A percentile compares a stretch with the other conserved stretches of the same genome.
phyloP scores from a whole-genome alignment of 1,140 invertebrate genomes.

The Ooceraea biroi region DNA sequence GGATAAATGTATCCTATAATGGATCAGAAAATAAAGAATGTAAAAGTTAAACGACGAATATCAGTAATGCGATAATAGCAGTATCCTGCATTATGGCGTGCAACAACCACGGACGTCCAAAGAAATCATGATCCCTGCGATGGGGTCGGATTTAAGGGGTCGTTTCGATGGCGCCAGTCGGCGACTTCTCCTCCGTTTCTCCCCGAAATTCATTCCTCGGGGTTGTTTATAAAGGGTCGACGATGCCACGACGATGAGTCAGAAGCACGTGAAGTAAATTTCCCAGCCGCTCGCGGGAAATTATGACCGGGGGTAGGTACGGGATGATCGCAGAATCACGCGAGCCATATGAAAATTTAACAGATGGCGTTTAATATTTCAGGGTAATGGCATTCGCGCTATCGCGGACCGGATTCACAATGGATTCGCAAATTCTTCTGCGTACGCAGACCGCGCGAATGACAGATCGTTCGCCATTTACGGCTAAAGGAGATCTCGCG shows the following conservation, averaged over 20 bases:
- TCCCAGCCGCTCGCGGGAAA: conserved; percentile 38
- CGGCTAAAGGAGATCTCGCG: background rate
- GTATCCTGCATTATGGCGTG: background rate
- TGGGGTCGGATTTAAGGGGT: conserved; percentile 74
- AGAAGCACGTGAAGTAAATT: conserved; percentile 43
- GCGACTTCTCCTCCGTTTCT: conserved; percentile 8
- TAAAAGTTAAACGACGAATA: background rate
- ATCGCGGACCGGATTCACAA: background rate
- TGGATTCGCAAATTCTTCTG: conserved; percentile 17
- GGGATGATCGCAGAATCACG: conserved; percentile 35
- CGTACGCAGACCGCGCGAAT: background rate
- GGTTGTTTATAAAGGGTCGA: conserved; percentile 61
- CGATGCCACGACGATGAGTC: conserved; percentile 62
- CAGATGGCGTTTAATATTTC: conserved; percentile 43
- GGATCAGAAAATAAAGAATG: background rate
- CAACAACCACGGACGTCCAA: conserved; percentile 39
- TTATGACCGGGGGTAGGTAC: conserved; percentile 49
- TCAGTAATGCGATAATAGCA: background rate
- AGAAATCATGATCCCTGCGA: conserved; percentile 24
- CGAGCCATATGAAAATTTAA: conserved; percentile 45
- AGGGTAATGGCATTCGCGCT: background rate
- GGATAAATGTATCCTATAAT: background rate
- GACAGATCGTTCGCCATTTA: background rate
- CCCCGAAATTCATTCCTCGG: conserved; percentile 70
- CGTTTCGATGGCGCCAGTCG: conserved; percentile 63